Evolutionary conservation across 1,140 invertebrate species (phyloP).

Genomic region (Pseudachorutes palmiensis): DNA sequence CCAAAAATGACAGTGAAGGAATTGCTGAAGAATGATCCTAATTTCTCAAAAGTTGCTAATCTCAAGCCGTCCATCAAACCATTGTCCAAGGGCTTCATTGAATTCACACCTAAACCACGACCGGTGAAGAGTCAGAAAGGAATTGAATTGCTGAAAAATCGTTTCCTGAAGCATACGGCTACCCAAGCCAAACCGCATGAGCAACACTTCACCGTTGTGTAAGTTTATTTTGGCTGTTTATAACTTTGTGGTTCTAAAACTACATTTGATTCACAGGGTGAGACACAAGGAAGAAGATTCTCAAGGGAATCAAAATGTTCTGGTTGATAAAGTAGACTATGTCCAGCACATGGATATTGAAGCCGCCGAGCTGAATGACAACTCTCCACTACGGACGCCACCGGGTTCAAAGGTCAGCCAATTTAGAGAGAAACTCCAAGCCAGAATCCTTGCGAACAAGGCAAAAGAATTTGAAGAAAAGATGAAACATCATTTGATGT

Average conservation of each 20-base stretch:
- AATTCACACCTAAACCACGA: background rate
- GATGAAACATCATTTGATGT: constrained; percentile 44
- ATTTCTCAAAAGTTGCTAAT: background rate
- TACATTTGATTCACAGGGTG: constrained; percentile 19
- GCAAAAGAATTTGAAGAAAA: constrained; percentile 56
- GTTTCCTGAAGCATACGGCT: constrained; percentile 50
- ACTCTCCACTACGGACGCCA: constrained; percentile 10
- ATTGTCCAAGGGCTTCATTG: constrained; percentile 3
- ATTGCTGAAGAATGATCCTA: constrained; percentile 1
- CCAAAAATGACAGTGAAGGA: constrained; percentile 6
- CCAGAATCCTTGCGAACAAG: constrained; percentile 54
- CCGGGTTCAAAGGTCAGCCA: constrained; percentile 54
- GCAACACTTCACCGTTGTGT: constrained; percentile 28
- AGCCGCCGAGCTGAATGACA: background rate
- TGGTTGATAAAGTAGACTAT: constrained; percentile 35
- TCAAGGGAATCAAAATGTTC: constrained; percentile 37
- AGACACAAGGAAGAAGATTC: constrained; percentile 42
- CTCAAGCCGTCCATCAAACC: constrained; percentile 3
- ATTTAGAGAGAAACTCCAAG: constrained; percentile 54
- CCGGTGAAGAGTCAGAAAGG: constrained; percentile 9
- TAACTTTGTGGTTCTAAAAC: background rate
- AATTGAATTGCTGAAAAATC: constrained; percentile 47
- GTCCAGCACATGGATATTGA: constrained; percentile 18
- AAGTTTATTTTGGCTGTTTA: background rate
- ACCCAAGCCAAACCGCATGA: constrained; percentile 45